phyloP scores from a whole-genome alignment of 2,888 invertebrate genomes.

The Cryptophagus acutangulus region DNA sequence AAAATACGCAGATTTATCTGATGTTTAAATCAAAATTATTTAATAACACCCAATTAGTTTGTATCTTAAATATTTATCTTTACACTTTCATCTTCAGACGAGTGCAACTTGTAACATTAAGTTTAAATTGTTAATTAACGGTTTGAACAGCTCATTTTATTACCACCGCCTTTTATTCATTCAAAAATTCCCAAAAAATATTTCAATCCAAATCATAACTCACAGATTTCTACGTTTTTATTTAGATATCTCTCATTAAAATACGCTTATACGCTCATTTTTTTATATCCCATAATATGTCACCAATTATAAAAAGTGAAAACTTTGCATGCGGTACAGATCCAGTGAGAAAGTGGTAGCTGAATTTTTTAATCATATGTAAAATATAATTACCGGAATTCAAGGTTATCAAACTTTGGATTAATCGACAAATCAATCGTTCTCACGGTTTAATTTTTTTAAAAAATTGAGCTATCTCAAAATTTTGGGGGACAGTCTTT shows the following conservation, averaged over 20 bases:
- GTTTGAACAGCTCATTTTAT: neutral
- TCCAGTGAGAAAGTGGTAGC: neutral
- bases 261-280: no score
- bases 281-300: no score
- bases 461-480: no score
- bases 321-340: neutral
- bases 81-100: constrained; percentile 1
- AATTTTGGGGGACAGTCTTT: no score
- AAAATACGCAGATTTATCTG: neutral
- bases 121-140: neutral
- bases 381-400: neutral
- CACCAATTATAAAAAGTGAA: constrained; percentile 1
- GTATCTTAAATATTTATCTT: neutral
- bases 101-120: neutral
- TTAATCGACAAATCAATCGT: neutral
- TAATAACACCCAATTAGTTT: constrained; percentile 1
- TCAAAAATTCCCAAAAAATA: no score
- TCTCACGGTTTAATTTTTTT: constrained; percentile 1
- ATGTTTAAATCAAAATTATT: constrained; percentile 1
- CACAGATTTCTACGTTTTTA: no score
- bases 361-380: neutral
- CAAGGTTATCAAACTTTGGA: neutral
- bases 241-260: no score
- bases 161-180: no score
- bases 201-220: no score